Evolutionary conservation across 2,113 vertebrate genomes (phyloP).

Genomic region (Indri indri): DNA sequence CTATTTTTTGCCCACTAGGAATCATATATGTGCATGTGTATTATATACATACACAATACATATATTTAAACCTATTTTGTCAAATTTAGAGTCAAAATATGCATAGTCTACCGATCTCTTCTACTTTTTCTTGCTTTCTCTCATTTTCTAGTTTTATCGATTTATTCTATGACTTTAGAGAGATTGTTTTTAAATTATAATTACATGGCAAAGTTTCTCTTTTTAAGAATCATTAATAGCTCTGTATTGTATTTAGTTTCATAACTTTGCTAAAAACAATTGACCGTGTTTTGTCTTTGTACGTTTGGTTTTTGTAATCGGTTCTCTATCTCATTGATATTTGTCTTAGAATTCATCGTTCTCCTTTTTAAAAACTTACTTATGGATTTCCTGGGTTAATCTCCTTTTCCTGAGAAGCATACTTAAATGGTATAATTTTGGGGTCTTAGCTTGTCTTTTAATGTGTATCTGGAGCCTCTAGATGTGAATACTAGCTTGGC

Average conservation of each 20-base stretch:
- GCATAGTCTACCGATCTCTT: neutral
- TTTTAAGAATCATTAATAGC: neutral
- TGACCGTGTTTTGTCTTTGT: neutral
- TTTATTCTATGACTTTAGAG: neutral
- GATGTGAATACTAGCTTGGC: neutral
- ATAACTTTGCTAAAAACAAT: neutral
- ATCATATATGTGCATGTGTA: neutral
- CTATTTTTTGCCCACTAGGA: neutral
- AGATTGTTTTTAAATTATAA: neutral
- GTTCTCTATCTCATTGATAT: neutral
- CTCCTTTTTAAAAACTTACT: neutral
- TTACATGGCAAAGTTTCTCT: neutral
- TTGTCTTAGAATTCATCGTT: neutral
- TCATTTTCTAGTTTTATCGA: neutral
- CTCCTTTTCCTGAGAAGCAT: neutral
- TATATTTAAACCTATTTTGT: neutral
- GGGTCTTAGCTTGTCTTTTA: neutral
- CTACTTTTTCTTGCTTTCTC: neutral
- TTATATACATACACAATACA: neutral
- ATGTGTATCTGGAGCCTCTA: neutral
- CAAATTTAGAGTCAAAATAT: neutral
- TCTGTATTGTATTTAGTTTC: neutral
- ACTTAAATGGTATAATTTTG: neutral
- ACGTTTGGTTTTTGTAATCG: neutral
- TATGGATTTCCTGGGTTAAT: neutral